Percentiles rank a stretch among this genome's conserved stretches.
Evolutionary conservation across 1,140 invertebrate genomes (phyloP).

Genomic region (Scylla paramamosain): DNA sequence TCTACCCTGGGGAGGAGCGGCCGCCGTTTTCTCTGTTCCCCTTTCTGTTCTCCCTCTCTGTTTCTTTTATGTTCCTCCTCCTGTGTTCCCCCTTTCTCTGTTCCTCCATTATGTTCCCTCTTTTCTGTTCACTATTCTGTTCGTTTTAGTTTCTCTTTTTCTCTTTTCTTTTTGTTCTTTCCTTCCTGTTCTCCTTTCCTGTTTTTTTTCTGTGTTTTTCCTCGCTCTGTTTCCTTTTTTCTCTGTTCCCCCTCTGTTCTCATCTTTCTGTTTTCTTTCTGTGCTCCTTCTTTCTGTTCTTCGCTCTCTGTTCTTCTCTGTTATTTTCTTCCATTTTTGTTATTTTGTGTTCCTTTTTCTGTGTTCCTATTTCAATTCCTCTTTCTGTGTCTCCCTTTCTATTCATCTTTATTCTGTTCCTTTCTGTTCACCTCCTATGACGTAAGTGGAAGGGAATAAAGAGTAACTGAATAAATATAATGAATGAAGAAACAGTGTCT

Average conservation of each 20-base stretch:
- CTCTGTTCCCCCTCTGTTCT: neutral
- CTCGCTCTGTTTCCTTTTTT: neutral
- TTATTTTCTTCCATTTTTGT: too few relatives aligned
- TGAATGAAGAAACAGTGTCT: neutral
- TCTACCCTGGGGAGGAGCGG: too few relatives aligned
- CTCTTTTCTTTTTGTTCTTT: too few relatives aligned
- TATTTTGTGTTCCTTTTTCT: neutral
- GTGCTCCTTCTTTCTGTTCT: neutral
- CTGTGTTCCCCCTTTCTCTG: too few relatives aligned
- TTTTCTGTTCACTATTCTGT: too few relatives aligned
- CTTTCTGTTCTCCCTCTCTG: neutral
- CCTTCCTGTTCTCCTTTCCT: neutral
- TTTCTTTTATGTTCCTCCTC: too few relatives aligned
- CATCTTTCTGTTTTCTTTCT: neutral
- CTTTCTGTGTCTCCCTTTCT: too few relatives aligned
- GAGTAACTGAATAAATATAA: neutral
- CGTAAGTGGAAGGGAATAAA: neutral
- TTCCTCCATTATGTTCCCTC: too few relatives aligned
- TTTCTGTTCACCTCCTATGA: too few relatives aligned
- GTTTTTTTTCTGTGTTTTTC: neutral
- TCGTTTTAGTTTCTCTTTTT: too few relatives aligned
- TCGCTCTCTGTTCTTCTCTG: neutral
- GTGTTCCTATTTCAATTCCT: too few relatives aligned
- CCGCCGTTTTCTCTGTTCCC: neutral
- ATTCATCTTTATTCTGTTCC: too few relatives aligned